A percentile compares a stretch with the other conserved stretches of the same genome.
These are phyloP conservation scores for Mamestra configurata DNA, from an alignment of 1,140 invertebrate species.

Conservation along the genomic window DNA sequence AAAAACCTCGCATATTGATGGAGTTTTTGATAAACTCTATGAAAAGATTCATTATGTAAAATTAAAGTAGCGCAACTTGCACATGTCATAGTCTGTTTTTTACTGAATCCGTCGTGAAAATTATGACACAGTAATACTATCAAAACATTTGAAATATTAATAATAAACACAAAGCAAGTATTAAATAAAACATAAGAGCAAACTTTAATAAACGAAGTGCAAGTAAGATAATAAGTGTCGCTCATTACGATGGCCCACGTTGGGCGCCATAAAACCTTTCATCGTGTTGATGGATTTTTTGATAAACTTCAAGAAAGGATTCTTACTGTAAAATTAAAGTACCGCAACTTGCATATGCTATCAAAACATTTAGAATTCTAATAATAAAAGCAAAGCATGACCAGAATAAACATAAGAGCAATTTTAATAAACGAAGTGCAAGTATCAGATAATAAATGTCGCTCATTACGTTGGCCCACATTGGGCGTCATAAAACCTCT, in stretches of 20 bases:
- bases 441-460: slow-evolving; percentile 65
- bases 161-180: background rate
- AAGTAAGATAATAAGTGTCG: slow-evolving; percentile 66
- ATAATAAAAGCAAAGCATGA: background rate
- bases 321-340: background rate
- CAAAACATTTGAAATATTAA: background rate
- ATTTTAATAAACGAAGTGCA: slow-evolving; percentile 62
- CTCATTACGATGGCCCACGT: slow-evolving; percentile 70
- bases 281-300: slow-evolving; percentile 71
- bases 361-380: no score
- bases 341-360: no score
- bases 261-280: slow-evolving; percentile 70
- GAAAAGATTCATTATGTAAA: no score
- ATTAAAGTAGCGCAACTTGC: no score
- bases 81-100: no score
- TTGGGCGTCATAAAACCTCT: slow-evolving; percentile 69
- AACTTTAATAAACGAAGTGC: slow-evolving; percentile 61
- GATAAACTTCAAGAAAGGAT: slow-evolving; percentile 45
- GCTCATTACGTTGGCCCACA: slow-evolving; percentile 69
- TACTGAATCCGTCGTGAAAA: no score
- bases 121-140: no score
- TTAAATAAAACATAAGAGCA: background rate
- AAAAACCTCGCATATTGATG: slow-evolving; percentile 71
- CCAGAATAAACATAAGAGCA: background rate
- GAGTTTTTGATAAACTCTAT: slow-evolving; percentile 61